Percentiles rank a stretch among this genome's conserved stretches.
phyloP scores from a whole-genome alignment of 2,888 invertebrate species.

The Ophion ellenae region DNA sequence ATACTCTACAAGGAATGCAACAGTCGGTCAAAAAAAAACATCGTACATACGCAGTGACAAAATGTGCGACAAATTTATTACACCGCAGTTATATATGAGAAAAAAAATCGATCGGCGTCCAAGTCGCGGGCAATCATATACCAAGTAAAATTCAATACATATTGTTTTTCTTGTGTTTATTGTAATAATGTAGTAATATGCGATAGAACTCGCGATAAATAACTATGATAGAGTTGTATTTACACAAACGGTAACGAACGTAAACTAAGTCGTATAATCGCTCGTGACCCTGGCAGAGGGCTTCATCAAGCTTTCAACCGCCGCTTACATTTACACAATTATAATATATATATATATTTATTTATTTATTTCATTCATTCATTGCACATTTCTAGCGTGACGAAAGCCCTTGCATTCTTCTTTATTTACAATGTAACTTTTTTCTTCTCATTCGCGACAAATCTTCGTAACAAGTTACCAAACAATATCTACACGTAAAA shows the following conservation, averaged over 20 bases:
- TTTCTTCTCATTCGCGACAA: conserved; percentile 59
- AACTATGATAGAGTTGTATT: conserved; percentile 71
- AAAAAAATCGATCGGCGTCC: neutral
- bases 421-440: conserved; percentile 60
- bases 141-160: conserved; percentile 70
- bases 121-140: neutral
- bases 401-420: conserved; percentile 52
- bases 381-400: conserved; percentile 56
- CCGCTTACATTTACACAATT: neutral
- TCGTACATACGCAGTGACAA: too few relatives aligned
- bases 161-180: conserved; percentile 67
- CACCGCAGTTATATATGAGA: neutral
- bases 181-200: conserved; percentile 66
- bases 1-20: neutral
- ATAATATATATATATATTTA: neutral
- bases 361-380: neutral
- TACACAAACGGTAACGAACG: conserved; percentile 67
- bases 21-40: neutral
- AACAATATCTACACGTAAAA: conserved; percentile 82
- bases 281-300: conserved; percentile 6
- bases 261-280: conserved; percentile 68
- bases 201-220: conserved; percentile 68
- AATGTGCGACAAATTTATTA: conserved; percentile 17
- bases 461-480: conserved; percentile 78
- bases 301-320: neutral